phyloP scores from a whole-genome alignment of 2,113 vertebrate species.

The Pristiophorus japonicus region DNA sequence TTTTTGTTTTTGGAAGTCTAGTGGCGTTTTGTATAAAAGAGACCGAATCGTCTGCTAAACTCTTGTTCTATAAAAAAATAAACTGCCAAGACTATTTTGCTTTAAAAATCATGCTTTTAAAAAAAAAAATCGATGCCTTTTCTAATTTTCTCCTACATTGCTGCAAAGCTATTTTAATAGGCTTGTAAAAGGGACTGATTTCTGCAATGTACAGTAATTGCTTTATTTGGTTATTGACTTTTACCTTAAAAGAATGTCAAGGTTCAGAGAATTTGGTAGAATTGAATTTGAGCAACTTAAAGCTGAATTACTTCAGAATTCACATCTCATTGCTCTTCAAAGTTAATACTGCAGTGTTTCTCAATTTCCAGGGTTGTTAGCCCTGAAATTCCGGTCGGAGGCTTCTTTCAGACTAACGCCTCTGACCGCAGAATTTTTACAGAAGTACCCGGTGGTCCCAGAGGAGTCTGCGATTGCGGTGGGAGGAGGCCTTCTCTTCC shows the following conservation, averaged over 20 bases:
- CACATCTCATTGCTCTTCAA: neutral
- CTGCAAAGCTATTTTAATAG: neutral
- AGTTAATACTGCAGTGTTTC: neutral
- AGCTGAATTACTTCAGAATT: neutral
- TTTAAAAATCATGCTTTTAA: neutral
- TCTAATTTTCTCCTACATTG: neutral
- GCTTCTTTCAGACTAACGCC: too few species aligned
- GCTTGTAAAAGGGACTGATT: neutral
- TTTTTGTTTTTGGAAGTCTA: neutral
- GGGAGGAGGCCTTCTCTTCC: too few species aligned
- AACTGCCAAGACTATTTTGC: neutral
- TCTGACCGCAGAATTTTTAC: too few species aligned
- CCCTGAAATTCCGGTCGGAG: too few species aligned
- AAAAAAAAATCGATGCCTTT: neutral
- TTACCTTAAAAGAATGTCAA: neutral
- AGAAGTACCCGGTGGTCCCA: too few species aligned
- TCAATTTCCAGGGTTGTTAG: neutral
- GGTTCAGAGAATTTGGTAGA: neutral
- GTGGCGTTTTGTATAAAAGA: neutral
- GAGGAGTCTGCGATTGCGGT: too few species aligned
- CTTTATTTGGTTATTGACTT: slow-evolving; percentile 8
- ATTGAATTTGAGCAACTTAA: neutral
- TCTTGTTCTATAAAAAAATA: neutral
- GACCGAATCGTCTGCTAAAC: neutral
- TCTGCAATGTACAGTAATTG: slow-evolving; percentile 14